Base-by-base conservation (phyloP, 2,113 vertebrate species). In the Psittacara wagleri region DNA sequence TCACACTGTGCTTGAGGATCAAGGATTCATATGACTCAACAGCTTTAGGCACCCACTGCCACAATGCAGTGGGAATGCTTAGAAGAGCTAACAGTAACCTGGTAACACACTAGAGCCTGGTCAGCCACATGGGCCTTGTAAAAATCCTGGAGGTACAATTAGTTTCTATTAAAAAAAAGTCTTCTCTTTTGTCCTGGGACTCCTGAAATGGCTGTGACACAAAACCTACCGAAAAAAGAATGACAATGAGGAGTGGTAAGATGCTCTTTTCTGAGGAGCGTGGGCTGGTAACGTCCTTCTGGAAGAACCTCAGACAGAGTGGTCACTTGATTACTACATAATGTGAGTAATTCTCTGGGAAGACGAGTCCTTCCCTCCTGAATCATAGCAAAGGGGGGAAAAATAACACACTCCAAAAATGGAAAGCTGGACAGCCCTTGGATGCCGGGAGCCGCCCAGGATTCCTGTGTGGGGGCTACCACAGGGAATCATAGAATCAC, bases 311-410 rank as follows among this genome's bases (percentile, higher is more conserved):
- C 96, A 96, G 95, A 97, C 70, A 96, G 78, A 94, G 78, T 72
- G 86, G 96, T 96, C 95, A 96, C 91, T 95, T 94, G 95, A 96
- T 97, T 96, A 70, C 95, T 89, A 86, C 92, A 94, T 95, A 59
- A 94, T 33, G 88, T 96, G 96, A 96, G 95, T 95, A 96, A 97
- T 95, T 80, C 92, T 96, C 96, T 96, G 96, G 88, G 92, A 96
- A 92, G 81, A 91, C 35, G 6, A 82, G 54, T 95, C 90, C 86
- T 96, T 84, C 90, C 88, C 57, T 54, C 91, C 91, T 95, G 92
- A 96, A 95, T 95, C 81, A 94, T 76, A 94, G 91, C 83, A 54
- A 93, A 95, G 25, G 62, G 88, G 92, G 86, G 83, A 63, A 87
- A 96, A 96, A 96, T 91, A 92, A 87, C 95, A 95, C 88, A 8